phyloP scores from a whole-genome alignment of 2,797 vertebrate species.

The Xenops minutus region DNA sequence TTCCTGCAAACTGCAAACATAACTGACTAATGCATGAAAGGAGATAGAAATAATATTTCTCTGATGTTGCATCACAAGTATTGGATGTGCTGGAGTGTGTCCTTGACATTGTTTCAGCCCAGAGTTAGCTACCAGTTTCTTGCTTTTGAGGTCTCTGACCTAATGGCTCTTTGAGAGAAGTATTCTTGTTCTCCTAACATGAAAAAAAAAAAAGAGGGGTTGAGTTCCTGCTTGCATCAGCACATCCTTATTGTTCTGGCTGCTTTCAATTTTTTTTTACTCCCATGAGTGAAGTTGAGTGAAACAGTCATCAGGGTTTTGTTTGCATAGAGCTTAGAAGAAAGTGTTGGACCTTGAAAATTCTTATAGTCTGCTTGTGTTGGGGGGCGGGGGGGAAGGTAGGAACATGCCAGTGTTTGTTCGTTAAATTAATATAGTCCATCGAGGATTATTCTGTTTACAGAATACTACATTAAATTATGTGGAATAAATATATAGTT shows the following conservation, averaged over 20 bases:
- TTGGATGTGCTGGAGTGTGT: background rate
- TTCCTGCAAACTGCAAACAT: background rate
- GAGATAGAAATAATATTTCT: background rate
- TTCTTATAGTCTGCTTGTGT: background rate
- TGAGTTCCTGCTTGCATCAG: constrained; percentile 9
- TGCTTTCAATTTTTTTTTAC: background rate
- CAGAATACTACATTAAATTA: background rate
- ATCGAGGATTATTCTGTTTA: background rate
- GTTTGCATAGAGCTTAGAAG: background rate
- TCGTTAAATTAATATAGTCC: background rate
- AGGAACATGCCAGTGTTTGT: background rate
- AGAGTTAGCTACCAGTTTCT: background rate
- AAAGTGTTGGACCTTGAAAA: background rate
- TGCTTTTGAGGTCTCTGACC: background rate
- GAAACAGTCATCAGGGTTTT: background rate
- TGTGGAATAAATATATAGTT: background rate
- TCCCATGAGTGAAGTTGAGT: background rate
- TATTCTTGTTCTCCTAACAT: background rate
- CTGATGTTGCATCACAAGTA: background rate
- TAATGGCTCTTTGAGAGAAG: background rate
- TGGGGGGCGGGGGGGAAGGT: background rate
- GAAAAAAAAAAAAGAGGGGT: background rate
- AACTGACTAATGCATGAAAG: background rate
- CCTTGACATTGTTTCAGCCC: background rate
- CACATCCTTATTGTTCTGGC: background rate